Evolutionary conservation across 2,888 invertebrate species (phyloP).

Genomic region (Allygus modestus): DNA sequence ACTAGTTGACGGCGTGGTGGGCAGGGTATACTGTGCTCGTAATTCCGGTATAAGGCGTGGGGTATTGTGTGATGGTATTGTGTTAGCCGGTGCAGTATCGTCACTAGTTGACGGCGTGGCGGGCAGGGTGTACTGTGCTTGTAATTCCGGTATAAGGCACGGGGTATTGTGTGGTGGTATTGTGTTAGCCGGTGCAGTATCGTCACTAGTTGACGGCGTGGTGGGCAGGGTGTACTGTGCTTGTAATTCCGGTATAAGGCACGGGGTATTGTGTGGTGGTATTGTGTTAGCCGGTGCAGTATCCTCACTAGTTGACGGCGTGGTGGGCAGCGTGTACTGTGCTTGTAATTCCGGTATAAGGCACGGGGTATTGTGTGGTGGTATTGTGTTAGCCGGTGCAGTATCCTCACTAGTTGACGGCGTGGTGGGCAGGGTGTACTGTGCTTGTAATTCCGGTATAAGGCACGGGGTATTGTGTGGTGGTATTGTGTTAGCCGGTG

Average conservation of each 20-base stretch:
- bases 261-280: no score
- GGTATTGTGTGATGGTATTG: neutral
- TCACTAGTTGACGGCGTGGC: neutral
- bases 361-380: no score
- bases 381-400: no score
- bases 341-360: neutral
- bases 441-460: neutral
- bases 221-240: no score
- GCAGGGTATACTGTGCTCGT: neutral
- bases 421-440: neutral
- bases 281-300: no score
- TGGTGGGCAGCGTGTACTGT: neutral
- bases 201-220: neutral
- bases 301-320: neutral
- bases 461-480: no score
- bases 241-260: neutral
- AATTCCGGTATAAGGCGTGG: neutral
- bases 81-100: no score
- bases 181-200: neutral
- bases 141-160: neutral
- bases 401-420: neutral
- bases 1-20: neutral
- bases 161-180: no score
- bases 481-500: no score
- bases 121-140: neutral